Conservation (phyloP, 2,888 invertebrate genomes). For the Rhynchonema sp. region DNA sequence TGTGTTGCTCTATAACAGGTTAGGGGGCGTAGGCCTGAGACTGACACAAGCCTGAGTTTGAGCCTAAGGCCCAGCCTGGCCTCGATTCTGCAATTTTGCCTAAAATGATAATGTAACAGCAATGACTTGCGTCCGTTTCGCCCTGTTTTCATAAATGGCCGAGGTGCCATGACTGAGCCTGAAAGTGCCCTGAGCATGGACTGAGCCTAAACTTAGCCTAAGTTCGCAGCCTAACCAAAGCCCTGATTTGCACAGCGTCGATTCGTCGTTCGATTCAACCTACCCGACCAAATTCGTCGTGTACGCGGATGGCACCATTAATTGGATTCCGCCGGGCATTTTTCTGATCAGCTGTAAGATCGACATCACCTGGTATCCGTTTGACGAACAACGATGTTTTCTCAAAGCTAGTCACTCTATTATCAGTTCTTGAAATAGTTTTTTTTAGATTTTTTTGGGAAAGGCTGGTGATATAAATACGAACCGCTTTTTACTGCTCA, state of each 20-base stretch:
- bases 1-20: conserved; percentile 98
- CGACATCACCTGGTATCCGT: conserved; percentile 97
- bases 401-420: conserved; percentile 12
- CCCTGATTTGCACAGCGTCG: too few species aligned
- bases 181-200: too few species aligned
- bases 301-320: conserved; percentile 75
- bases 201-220: too few species aligned
- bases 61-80: neutral
- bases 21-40: conserved; percentile 12
- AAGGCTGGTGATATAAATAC: too few species aligned
- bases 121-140: too few species aligned
- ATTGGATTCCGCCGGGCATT: conserved; percentile 69
- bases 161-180: too few species aligned
- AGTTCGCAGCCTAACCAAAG: too few species aligned
- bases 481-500: too few species aligned
- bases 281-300: conserved; percentile 94
- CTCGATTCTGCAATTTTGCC: too few species aligned
- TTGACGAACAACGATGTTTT: conserved; percentile 58
- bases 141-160: too few species aligned
- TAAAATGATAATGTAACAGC: too few species aligned
- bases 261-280: conserved; percentile 93
- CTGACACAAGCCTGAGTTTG: neutral
- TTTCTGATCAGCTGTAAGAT: conserved; percentile 54
- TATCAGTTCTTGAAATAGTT: neutral
- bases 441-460: too few species aligned